phyloP scores from a whole-genome alignment of 2,888 invertebrate species.

The Cephus spinipes region DNA sequence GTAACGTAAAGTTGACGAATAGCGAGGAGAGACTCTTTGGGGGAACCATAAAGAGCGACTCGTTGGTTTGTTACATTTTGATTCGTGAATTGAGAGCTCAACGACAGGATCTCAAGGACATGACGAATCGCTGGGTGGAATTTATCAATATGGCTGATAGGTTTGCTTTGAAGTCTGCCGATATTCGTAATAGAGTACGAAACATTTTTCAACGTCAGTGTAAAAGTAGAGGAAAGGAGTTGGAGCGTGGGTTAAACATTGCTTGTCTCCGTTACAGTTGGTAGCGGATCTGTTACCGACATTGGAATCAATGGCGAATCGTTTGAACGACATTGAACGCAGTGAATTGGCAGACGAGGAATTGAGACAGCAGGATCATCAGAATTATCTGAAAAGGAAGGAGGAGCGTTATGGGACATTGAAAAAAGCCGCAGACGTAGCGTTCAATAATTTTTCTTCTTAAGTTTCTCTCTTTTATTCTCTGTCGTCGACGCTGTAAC shows the following conservation, averaged over 20 bases:
- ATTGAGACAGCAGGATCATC: not conserved
- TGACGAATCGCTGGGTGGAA: constrained; percentile 22
- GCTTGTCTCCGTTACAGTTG: not conserved
- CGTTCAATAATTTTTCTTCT: not conserved
- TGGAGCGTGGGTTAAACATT: not conserved
- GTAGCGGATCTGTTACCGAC: constrained; percentile 22
- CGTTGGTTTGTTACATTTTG: constrained; percentile 34
- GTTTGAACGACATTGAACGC: not conserved
- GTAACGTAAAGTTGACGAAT: constrained; percentile 32
- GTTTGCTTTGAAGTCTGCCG: constrained; percentile 15
- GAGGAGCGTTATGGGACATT: constrained; percentile 26
- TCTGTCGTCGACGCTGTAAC: not conserved
- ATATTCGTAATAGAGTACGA: constrained; percentile 30
- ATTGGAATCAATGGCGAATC: constrained; percentile 23
- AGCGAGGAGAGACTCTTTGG: constrained; percentile 33
- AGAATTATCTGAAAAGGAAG: constrained; percentile 19
- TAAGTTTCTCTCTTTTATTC: not conserved
- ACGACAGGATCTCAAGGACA: constrained; percentile 28
- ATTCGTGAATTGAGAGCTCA: constrained; percentile 35
- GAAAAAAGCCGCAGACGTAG: constrained; percentile 30
- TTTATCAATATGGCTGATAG: constrained; percentile 21
- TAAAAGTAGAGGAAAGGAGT: not conserved
- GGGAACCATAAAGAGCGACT: constrained; percentile 25
- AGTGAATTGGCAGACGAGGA: not conserved
- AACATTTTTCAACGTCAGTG: not conserved